phyloP scores from a whole-genome alignment of 2,113 vertebrate genomes.

The Calyptommatus sinebrachiatus region DNA sequence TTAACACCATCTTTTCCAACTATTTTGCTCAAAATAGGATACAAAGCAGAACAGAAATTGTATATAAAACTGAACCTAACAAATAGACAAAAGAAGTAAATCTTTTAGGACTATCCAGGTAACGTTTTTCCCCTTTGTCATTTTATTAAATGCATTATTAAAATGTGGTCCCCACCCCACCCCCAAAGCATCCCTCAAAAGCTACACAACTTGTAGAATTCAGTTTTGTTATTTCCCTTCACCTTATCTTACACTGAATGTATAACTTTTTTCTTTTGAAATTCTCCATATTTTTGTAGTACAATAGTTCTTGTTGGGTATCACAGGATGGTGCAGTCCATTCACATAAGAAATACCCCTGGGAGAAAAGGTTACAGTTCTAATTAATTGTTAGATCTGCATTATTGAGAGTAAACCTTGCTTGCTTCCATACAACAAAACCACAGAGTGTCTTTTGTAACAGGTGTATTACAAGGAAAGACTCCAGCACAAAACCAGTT shows the following conservation, averaged over 20 bases:
- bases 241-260: neutral
- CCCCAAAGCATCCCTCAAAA: neutral
- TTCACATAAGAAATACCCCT: neutral
- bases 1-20: neutral
- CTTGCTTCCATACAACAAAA: neutral
- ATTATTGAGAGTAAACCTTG: neutral
- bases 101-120: neutral
- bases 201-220: neutral
- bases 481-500: neutral
- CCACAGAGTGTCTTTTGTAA: neutral
- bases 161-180: neutral
- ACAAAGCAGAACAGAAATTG: neutral
- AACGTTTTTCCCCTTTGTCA: neutral
- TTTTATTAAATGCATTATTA: neutral
- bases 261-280: neutral
- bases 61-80: neutral
- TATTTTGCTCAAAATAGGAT: neutral
- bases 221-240: neutral
- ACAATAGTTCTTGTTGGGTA: neutral
- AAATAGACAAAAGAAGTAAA: neutral
- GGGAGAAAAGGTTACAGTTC: neutral
- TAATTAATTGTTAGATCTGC: neutral
- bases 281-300: neutral
- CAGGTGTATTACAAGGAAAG: neutral
- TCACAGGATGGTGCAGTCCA: neutral